Evolutionary conservation across 2,113 vertebrate genomes (phyloP).

Genomic region (Arenaria interpres): DNA sequence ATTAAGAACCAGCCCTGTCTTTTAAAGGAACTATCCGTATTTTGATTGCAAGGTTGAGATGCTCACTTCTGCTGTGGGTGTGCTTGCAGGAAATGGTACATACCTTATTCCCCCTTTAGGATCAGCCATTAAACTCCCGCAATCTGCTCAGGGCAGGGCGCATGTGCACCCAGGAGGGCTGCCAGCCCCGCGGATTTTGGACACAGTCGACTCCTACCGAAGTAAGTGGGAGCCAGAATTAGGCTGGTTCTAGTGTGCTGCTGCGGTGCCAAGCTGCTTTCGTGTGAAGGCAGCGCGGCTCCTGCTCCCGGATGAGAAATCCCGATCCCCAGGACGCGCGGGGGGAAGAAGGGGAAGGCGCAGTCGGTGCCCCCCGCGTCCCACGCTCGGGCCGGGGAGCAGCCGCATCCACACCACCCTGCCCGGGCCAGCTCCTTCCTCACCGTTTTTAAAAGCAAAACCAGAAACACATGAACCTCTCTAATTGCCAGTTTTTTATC

Average conservation of each 20-base stretch:
- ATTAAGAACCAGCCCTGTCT: neutral
- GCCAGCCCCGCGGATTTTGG: neutral
- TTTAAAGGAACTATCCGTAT: neutral
- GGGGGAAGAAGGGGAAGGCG: neutral
- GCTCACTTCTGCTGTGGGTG: neutral
- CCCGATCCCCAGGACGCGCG: rapidly evolving
- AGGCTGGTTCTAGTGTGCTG: rapidly evolving
- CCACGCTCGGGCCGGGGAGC: rapidly evolving
- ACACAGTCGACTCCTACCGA: rapidly evolving
- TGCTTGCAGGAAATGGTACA: neutral
- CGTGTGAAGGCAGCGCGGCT: rapidly evolving
- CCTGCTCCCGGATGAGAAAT: rapidly evolving
- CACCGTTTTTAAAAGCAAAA: neutral
- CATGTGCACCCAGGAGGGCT: rapidly evolving
- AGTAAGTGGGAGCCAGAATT: rapidly evolving
- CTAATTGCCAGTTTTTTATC: neutral
- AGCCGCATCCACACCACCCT: rapidly evolving
- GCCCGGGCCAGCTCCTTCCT: neutral
- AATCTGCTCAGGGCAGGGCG: rapidly evolving
- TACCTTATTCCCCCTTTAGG: too few relatives aligned
- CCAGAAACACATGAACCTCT: neutral
- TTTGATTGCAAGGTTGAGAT: neutral
- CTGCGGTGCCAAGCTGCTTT: neutral
- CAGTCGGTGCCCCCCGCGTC: rapidly evolving
- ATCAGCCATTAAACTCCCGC: neutral